A percentile compares a stretch with the other conserved stretches of the same genome.
These are phyloP conservation scores for Trematocara variabile DNA, from an alignment of 2,113 vertebrate species.

Conservation along the genomic window DNA sequence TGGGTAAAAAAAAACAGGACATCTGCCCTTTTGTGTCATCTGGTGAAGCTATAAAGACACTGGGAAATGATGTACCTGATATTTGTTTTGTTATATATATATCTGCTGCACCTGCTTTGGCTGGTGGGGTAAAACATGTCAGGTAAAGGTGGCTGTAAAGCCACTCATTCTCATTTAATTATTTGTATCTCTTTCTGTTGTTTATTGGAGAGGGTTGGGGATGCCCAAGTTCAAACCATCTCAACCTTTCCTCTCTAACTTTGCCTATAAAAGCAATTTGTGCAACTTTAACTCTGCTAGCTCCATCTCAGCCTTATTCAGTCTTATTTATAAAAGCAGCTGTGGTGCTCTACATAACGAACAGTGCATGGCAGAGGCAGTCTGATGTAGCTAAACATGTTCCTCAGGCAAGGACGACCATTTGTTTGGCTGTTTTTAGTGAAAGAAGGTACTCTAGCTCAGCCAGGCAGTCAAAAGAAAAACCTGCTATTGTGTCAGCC, in stretches of 20 bases:
- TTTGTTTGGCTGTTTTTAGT: conserved; percentile 15
- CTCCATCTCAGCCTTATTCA: not conserved
- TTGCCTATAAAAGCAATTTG: not conserved
- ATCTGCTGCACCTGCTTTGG: not conserved
- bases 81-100: not conserved
- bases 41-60: not conserved
- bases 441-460: conserved; percentile 31
- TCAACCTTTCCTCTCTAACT: not conserved
- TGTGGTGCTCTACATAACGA: not conserved
- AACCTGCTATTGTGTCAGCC: conserved; percentile 66
- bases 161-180: not conserved
- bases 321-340: not conserved
- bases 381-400: conserved; percentile 1
- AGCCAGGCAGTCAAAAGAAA: conserved; percentile 59
- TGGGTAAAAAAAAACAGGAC: not conserved
- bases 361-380: not conserved
- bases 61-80: not conserved
- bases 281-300: not conserved
- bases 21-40: not conserved
- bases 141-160: not conserved
- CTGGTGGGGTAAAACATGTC: not conserved
- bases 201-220: not conserved
- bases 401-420: conserved; percentile 14
- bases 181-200: not conserved
- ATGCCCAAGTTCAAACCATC: not conserved